Evolutionary conservation across 2,888 invertebrate species (phyloP).

Genomic region (Lathronympha strigana): DNA sequence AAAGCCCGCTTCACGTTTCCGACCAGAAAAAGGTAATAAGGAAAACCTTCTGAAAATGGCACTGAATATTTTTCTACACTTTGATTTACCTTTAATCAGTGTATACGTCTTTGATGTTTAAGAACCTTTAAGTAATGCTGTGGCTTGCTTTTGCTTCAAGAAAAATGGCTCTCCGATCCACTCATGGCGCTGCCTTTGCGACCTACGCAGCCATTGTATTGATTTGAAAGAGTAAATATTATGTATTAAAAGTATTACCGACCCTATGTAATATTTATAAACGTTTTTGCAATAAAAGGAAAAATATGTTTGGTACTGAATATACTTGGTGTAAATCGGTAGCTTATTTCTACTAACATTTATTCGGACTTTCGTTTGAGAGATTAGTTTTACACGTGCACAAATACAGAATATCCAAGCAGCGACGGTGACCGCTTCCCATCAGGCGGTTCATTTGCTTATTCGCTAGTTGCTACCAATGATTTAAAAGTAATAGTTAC

Average conservation of each 20-base stretch:
- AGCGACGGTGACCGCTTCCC: too few relatives aligned
- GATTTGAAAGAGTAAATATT: conserved; percentile 37
- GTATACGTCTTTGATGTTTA: conserved; percentile 56
- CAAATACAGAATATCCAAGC: too few relatives aligned
- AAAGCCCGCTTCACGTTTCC: conserved; percentile 42
- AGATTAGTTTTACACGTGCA: too few relatives aligned
- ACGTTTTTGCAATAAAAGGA: conserved; percentile 6
- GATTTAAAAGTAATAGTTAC: too few relatives aligned
- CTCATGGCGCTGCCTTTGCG: conserved; percentile 46
- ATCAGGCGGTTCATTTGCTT: too few relatives aligned
- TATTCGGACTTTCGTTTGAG: too few relatives aligned
- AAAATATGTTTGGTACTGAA: not conserved
- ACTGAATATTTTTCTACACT: conserved; percentile 51
- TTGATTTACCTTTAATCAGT: conserved; percentile 57
- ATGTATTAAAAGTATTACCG: too few relatives aligned
- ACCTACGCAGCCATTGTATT: conserved; percentile 47
- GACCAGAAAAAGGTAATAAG: conserved; percentile 42
- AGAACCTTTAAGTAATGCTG: conserved; percentile 55
- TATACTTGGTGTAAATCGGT: not conserved
- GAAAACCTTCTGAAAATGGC: conserved; percentile 48
- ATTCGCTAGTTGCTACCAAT: too few relatives aligned
- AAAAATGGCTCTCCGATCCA: conserved; percentile 45
- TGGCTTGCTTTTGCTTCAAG: conserved; percentile 48
- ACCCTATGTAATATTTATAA: not conserved
- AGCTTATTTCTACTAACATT: too few relatives aligned